Conservation (phyloP, 1,140 invertebrate genomes). For the Halyomorpha halys region DNA sequence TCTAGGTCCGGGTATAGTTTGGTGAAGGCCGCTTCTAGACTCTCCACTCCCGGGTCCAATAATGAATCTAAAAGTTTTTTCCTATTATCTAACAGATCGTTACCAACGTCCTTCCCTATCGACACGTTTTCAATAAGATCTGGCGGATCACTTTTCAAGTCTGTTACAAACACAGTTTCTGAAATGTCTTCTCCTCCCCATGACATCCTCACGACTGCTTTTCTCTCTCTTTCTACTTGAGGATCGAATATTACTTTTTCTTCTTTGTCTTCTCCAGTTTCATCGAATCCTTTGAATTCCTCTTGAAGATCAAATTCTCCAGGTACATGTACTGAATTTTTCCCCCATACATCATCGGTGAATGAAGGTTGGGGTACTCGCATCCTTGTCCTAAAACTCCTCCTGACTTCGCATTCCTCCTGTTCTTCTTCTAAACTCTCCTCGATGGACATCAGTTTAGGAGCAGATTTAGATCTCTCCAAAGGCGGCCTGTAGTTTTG, state of each 20-base stretch:
- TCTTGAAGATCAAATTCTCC: conserved; percentile 20
- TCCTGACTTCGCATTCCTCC: conserved; percentile 35
- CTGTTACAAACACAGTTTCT: conserved; percentile 3
- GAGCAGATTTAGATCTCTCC: conserved; percentile 88
- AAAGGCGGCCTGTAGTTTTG: conserved; percentile 81
- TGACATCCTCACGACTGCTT: conserved; percentile 17
- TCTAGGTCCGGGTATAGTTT: conserved; percentile 21
- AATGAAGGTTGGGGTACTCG: background rate
- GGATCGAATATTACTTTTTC: conserved; percentile 18
- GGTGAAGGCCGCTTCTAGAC: conserved; percentile 14
- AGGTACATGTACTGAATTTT: conserved; percentile 15
- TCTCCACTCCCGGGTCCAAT: conserved; percentile 13
- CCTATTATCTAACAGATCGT: conserved; percentile 18
- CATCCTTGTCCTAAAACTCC: conserved; percentile 12
- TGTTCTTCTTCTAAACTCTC: conserved; percentile 80
- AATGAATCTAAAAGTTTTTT: conserved; percentile 27
- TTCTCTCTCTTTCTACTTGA: conserved; percentile 6
- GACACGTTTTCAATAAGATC: conserved; percentile 9
- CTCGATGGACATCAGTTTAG: conserved; percentile 86
- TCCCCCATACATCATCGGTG: conserved; percentile 15
- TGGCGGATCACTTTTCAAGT: background rate
- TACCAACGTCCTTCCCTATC: background rate
- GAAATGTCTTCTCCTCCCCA: conserved; percentile 23
- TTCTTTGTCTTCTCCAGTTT: conserved; percentile 27
- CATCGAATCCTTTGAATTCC: conserved; percentile 22